Evolutionary conservation across 1,140 invertebrate genomes (phyloP), one percentile per base, ranked within the genome.

Genomic region (Piezodorus guildinii): DNA sequence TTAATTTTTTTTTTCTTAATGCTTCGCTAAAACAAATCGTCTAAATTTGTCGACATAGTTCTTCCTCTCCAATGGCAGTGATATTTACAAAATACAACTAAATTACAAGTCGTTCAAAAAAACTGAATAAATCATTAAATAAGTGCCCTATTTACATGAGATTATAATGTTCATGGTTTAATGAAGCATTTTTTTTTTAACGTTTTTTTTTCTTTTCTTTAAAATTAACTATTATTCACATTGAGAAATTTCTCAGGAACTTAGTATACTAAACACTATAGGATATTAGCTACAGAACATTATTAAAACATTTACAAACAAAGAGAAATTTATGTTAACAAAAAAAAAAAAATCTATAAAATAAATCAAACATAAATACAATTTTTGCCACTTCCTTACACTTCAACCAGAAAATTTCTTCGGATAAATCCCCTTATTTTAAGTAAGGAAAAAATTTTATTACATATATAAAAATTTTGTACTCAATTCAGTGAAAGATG

Each of bases 251-350:
- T 49, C 46, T 49, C 46, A 49, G 46, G 46, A 49, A 49, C 46
- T 49, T 49, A 49, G 19, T 49, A 49, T 49, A 19, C 46, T 49
- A 49, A 49, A n/a, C 4, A 17, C 46, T 49, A 49, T 49, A 49
- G 46, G 46, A 49, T 49, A 19, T 17, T 49, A 5, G 46, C 46
- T 49, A 49, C 5, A 49, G 17, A 39, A 10, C 46, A 19, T 17
- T 49, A 19, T 49, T 49, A 49, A 49, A 49, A 49, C 46, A 49
- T 49, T 49, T 49, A 49, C 46, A 49, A 49, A 49, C 46, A 49
- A 49, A 49, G 46, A 49, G 19, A 49, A 49, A 17, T 19, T 39
- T 39, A 39, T 39, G 34, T 39, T 39, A 39, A 10, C 34, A 39
- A 39, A 5, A 39, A 10, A 39, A 39, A 5, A 39, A 10, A 39